phyloP scores from a whole-genome alignment of 2,888 invertebrate species.

The Philereme transversata region DNA sequence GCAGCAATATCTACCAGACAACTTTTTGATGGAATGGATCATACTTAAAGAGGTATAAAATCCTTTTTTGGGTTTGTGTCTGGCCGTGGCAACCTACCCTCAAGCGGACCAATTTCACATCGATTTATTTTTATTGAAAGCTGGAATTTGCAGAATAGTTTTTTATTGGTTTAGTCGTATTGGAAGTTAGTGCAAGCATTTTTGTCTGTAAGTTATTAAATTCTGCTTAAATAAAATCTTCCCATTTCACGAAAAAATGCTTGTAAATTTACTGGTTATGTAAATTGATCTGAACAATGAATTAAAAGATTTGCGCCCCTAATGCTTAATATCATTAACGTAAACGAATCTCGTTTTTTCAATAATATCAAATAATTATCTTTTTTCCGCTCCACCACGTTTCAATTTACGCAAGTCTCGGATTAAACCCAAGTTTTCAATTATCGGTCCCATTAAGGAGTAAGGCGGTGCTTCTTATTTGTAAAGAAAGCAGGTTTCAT shows the following conservation, averaged over 20 bases:
- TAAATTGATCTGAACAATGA: constrained; percentile 9
- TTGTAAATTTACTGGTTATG: background rate
- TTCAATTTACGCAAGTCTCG: constrained; percentile 67
- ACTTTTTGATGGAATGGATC: no score
- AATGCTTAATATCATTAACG: constrained; percentile 39
- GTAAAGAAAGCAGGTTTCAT: constrained; percentile 2
- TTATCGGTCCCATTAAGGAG: constrained; percentile 67
- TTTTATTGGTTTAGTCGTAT: no score
- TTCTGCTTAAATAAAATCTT: background rate
- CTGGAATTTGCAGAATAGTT: no score
- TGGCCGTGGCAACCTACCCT: no score
- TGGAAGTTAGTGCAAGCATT: no score
- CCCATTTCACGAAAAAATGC: constrained; percentile 4
- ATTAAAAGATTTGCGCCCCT: constrained; percentile 28
- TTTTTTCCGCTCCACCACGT: constrained; percentile 58
- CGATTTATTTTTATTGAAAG: no score
- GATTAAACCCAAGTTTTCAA: constrained; percentile 74
- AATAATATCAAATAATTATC: constrained; percentile 54
- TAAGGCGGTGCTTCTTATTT: constrained; percentile 46
- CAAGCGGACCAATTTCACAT: no score
- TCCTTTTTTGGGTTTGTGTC: no score
- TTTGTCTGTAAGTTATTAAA: no score
- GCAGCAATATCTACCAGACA: no score
- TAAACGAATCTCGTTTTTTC: constrained; percentile 45
- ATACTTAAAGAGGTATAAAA: no score